Evolutionary conservation across 1,140 invertebrate species (phyloP), one percentile per base, ranked within the genome.

Genomic region (Aphaenogaster floridana): DNA sequence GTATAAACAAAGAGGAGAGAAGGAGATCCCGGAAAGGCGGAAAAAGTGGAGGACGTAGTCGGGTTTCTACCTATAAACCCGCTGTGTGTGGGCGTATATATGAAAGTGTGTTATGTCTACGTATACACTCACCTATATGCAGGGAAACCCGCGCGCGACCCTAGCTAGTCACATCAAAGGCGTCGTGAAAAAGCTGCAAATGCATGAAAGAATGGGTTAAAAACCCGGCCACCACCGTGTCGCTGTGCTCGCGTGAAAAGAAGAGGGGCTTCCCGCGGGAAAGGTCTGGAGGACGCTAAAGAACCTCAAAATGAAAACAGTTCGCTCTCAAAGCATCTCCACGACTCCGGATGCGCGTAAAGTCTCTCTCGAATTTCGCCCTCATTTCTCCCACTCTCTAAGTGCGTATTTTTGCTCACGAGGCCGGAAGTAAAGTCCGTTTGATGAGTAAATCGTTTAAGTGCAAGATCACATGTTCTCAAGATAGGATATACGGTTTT

Each of bases 221-320:
- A 93, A 93, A 92, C 79, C 87, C 79, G 91, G 54, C 68, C 69
- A 84, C 52, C 68, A 59, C 13, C 54, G 54, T 69, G 69, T 74
- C 69, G 42, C 28, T 63, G 80, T 36, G 50, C 21, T 89, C 59
- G 48, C 42, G 77, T 77, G 72, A 80, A 88, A 91, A 90, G 86
- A 90, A 88, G 52, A 87, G 54, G 50, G 69, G 76, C 15, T 71
- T 88, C 69, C 76, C 81, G 74, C 87, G 83, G 78, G 81, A 90
- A 91, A 86, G 86, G 48, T 89, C 81, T 92, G 48, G 86, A 90
- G 91, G 81, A 90, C 54, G 81, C 39, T 89, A 88, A 86, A 91
- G 90, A 90, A 90, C 80, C 80, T 92, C 90, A 89, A 92, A 93
- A 92, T 89, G 91, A 93, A 93, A 93, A 92, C 92, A 92, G 92